phyloP scores from a whole-genome alignment of 2,113 vertebrate genomes.

The Cyanoliseus patagonus region DNA sequence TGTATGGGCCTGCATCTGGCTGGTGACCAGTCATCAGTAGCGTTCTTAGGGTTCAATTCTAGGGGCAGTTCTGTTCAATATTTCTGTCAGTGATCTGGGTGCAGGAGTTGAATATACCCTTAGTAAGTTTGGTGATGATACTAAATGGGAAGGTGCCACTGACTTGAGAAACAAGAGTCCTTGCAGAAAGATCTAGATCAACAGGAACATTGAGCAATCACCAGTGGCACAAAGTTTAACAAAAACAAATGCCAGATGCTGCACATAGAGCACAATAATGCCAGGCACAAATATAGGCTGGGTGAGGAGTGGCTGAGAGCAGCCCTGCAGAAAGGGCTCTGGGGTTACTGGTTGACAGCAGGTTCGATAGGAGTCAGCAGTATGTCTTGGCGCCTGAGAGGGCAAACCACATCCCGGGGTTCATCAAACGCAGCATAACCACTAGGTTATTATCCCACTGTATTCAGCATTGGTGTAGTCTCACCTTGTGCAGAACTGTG shows the following conservation, averaged over 20 bases:
- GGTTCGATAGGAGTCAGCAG: neutral
- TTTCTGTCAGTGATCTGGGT: neutral
- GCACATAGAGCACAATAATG: neutral
- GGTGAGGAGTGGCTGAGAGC: neutral
- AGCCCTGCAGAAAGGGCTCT: neutral
- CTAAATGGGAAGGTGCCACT: neutral
- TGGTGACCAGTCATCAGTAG: neutral
- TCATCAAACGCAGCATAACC: neutral
- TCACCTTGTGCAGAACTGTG: neutral
- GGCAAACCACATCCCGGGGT: fast-evolving
- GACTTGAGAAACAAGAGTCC: neutral
- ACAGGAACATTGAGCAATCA: neutral
- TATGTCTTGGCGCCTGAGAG: neutral
- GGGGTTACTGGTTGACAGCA: neutral
- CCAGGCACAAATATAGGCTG: no score
- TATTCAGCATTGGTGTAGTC: neutral
- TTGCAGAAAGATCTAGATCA: neutral
- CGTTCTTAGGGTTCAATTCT: neutral
- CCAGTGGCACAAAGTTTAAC: neutral
- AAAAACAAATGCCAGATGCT: neutral
- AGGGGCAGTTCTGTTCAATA: neutral
- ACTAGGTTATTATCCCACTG: neutral
- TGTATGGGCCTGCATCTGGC: neutral
- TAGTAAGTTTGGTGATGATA: neutral
- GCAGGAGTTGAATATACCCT: neutral